These are phyloP conservation scores for Hycleus phaleratus DNA, from an alignment of 1,140 invertebrate genomes.

Conservation along the genomic window DNA sequence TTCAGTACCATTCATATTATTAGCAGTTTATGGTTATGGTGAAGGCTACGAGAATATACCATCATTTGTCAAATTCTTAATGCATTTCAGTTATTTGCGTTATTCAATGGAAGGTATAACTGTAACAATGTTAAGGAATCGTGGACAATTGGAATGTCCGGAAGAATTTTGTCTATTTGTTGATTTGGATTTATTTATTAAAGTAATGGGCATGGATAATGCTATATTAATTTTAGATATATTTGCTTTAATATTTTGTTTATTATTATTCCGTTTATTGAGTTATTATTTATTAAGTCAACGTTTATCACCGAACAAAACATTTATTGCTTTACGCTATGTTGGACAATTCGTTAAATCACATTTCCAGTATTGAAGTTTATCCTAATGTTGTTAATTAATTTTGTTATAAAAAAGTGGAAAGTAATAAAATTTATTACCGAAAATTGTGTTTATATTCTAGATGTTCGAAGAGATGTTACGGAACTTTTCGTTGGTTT, in stretches of 20 bases:
- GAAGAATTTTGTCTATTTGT: conserved; percentile 63
- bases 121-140: conserved; percentile 62
- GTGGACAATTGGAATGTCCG: conserved; percentile 60
- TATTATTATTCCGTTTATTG: conserved; percentile 49
- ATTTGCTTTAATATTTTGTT: conserved; percentile 46
- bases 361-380: conserved; percentile 17
- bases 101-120: conserved; percentile 72
- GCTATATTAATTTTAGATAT: conserved; percentile 55
- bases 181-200: conserved; percentile 52
- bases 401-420: no score
- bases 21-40: conserved; percentile 70
- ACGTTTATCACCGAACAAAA: conserved; percentile 57
- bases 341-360: conserved; percentile 37
- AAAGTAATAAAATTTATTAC: no score
- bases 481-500: no score
- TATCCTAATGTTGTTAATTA: conserved; percentile 16
- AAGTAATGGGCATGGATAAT: conserved; percentile 55
- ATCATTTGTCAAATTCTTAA: conserved; percentile 59
- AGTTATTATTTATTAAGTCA: conserved; percentile 59
- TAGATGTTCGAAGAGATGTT: no score
- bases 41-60: conserved; percentile 54
- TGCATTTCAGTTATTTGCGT: conserved; percentile 75
- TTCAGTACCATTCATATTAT: conserved; percentile 65
- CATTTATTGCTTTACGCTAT: conserved; percentile 42
- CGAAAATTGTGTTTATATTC: no score